A percentile compares a stretch with the other conserved stretches of the same genome.
Evolutionary conservation across 2,797 vertebrate genomes (phyloP).

Genomic region (Champsocephalus esox): DNA sequence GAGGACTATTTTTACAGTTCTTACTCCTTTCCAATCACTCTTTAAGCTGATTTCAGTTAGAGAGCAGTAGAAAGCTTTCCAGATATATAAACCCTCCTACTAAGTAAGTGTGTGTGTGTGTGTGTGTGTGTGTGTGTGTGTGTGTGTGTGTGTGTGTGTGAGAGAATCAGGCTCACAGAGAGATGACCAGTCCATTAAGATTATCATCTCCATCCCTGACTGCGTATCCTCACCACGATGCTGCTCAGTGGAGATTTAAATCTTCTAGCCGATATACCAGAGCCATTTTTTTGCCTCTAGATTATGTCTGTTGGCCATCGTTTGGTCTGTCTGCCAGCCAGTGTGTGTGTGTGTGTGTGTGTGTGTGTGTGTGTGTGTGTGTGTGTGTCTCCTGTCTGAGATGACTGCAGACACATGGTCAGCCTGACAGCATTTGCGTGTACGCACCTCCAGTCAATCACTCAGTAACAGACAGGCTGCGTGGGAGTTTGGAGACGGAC

Average conservation of each 20-base stretch:
- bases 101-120: neutral
- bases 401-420: slow-evolving; percentile 73
- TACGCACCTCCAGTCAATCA: slow-evolving; percentile 68
- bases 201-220: slow-evolving; percentile 74
- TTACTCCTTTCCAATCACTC: slow-evolving; percentile 55
- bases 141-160: slow-evolving; percentile 13
- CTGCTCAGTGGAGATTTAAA: slow-evolving; percentile 67
- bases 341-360: too few species aligned
- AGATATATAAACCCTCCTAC: slow-evolving; percentile 67
- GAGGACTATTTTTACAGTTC: slow-evolving; percentile 44
- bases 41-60: slow-evolving; percentile 77
- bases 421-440: slow-evolving; percentile 61
- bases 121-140: neutral
- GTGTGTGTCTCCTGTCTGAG: slow-evolving; percentile 35
- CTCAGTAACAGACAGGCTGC: slow-evolving; percentile 51
- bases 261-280: slow-evolving; percentile 66
- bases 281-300: slow-evolving; percentile 51
- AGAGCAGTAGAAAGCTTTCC: slow-evolving; percentile 71
- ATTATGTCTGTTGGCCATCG: slow-evolving; percentile 53
- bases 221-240: slow-evolving; percentile 63
- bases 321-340: slow-evolving; percentile 50
- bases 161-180: slow-evolving; percentile 70
- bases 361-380: too few species aligned
- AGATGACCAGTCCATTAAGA: slow-evolving; percentile 83
- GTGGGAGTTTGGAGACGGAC: slow-evolving; percentile 62